Conservation (phyloP, 2,888 invertebrate species). For the Himalopsyche kuldschensis region DNA sequence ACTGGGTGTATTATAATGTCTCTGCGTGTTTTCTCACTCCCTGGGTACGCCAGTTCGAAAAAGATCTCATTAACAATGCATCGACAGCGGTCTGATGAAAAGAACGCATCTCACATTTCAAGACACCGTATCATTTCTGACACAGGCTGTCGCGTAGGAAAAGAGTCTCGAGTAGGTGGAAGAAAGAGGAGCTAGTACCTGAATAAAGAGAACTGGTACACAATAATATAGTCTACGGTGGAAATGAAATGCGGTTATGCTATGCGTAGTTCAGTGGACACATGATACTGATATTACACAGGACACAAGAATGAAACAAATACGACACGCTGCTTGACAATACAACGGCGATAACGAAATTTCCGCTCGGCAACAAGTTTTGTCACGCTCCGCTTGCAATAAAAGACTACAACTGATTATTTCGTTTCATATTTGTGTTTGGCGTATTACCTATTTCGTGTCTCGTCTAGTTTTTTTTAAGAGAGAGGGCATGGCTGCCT, state of each 20-base stretch:
- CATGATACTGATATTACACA: conserved; percentile 22
- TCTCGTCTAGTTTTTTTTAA: no score
- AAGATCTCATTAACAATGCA: not conserved
- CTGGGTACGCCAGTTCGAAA: not conserved
- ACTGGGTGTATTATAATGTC: no score
- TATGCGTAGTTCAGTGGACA: conserved; percentile 22
- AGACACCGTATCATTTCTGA: not conserved
- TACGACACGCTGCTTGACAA: not conserved
- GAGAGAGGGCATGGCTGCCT: no score
- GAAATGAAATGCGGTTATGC: conserved; percentile 17
- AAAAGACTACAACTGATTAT: not conserved
- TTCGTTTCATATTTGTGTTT: not conserved
- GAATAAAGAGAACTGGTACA: not conserved
- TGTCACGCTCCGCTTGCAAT: not conserved
- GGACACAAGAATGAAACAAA: not conserved
- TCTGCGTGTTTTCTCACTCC: no score
- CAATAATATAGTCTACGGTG: not conserved
- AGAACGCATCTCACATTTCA: not conserved
- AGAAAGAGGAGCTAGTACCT: not conserved
- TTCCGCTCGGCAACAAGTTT: conserved; percentile 11
- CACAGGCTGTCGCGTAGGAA: not conserved
- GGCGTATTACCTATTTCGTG: no score
- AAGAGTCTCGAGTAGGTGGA: not conserved
- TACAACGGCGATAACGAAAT: not conserved
- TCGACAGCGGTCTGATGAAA: not conserved